These are phyloP conservation scores for Micronisus gabar DNA, from an alignment of 2,113 vertebrate species.

Conservation along the genomic window DNA sequence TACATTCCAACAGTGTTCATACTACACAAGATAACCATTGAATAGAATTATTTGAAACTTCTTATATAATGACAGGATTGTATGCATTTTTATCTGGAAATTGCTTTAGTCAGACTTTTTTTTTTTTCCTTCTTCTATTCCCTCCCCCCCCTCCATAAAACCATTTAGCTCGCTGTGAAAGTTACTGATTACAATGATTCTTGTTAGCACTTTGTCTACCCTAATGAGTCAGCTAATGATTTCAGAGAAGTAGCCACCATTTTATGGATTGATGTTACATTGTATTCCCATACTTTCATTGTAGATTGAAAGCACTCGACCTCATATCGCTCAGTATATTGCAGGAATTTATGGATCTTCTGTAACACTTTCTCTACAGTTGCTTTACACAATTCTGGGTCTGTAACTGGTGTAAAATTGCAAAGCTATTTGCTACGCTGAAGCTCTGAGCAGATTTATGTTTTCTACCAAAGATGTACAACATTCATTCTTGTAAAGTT, in stretches of 20 bases:
- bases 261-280: neutral
- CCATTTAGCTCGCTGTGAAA: neutral
- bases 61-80: neutral
- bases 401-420: neutral
- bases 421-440: neutral
- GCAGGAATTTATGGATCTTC: neutral
- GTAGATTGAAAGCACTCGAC: neutral
- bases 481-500: neutral
- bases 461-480: neutral
- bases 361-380: neutral
- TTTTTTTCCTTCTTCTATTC: neutral
- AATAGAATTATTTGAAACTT: neutral
- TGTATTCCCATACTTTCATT: neutral
- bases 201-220: neutral
- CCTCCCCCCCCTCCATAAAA: neutral
- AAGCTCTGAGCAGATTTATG: neutral
- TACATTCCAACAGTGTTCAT: neutral
- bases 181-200: neutral
- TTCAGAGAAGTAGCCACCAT: neutral
- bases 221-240: neutral
- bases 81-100: neutral
- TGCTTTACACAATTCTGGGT: neutral
- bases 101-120: neutral
- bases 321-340: neutral
- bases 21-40: neutral